phyloP scores from a whole-genome alignment of 2,113 vertebrate species.

The Dinomys branickii region DNA sequence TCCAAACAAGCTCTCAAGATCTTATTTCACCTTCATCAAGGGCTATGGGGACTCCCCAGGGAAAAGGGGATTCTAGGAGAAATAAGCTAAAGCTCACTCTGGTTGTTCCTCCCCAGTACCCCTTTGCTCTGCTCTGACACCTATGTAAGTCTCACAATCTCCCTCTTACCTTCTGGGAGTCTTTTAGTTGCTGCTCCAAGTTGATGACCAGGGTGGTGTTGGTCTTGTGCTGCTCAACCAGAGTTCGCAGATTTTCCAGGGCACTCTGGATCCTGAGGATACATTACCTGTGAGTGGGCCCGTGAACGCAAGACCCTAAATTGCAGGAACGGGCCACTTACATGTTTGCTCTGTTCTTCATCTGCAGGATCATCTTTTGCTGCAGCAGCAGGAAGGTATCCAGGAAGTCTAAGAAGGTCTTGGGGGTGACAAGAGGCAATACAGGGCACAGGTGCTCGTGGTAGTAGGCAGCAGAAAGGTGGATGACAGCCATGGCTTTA shows the following conservation, averaged over 20 bases:
- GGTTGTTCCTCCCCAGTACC: neutral
- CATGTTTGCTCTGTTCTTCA: constrained; percentile 78
- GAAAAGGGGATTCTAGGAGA: neutral
- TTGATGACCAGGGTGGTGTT: neutral
- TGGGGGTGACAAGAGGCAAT: constrained; percentile 85
- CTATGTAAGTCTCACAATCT: neutral
- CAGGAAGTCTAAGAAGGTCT: constrained; percentile 87
- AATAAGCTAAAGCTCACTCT: constrained; percentile 8
- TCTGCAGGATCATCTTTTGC: constrained; percentile 72
- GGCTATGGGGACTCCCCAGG: neutral
- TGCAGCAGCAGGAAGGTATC: constrained; percentile 81
- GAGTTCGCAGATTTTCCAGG: constrained; percentile 65
- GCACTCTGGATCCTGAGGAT: constrained; percentile 75
- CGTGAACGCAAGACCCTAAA: neutral
- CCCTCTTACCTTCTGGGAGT: constrained; percentile 49
- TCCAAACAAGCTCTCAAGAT: too few species aligned
- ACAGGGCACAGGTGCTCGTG: constrained; percentile 78
- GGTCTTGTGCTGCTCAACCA: constrained; percentile 68
- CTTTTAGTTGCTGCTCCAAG: constrained; percentile 68
- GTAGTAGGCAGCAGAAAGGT: constrained; percentile 86
- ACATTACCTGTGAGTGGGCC: neutral
- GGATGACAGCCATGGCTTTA: constrained; percentile 87
- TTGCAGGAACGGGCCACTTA: constrained; percentile 69
- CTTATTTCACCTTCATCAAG: neutral
- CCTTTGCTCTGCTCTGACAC: neutral